These are phyloP conservation scores for Holocentrus rufus DNA, from an alignment of 2,797 vertebrate genomes.

Conservation along the genomic window DNA sequence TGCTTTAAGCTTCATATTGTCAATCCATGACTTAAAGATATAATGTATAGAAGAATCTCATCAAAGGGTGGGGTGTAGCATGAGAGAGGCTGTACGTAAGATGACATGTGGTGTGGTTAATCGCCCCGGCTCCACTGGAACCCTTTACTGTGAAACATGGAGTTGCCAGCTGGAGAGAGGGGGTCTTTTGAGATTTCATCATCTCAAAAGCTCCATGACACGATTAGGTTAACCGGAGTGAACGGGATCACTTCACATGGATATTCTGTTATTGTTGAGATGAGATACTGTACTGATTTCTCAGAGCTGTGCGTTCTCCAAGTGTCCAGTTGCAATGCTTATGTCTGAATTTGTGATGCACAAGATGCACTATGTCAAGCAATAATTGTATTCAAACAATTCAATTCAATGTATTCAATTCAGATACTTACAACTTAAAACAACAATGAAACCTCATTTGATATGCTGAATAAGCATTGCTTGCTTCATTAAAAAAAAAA, in stretches of 20 bases:
- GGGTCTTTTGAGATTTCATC: slow-evolving; percentile 68
- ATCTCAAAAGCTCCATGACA: slow-evolving; percentile 68
- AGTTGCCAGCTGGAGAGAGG: slow-evolving; percentile 68
- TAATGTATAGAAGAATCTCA: slow-evolving; percentile 41
- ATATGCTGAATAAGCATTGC: neutral
- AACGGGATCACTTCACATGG: slow-evolving; percentile 34
- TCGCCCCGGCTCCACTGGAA: slow-evolving; percentile 60
- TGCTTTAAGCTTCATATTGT: slow-evolving; percentile 17
- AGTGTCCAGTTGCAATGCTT: neutral
- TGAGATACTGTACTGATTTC: neutral
- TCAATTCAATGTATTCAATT: no score
- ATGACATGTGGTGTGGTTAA: slow-evolving; percentile 73
- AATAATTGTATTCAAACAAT: no score
- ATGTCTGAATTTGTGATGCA: neutral
- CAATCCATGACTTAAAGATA: slow-evolving; percentile 20
- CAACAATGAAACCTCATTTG: neutral
- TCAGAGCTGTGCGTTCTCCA: neutral
- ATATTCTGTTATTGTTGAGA: slow-evolving; percentile 32
- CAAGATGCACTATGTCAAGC: neutral
- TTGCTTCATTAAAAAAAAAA: slow-evolving; percentile 1
- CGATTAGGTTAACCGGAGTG: slow-evolving; percentile 56
- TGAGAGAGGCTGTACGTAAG: slow-evolving; percentile 59
- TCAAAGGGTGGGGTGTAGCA: slow-evolving; percentile 35
- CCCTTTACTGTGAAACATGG: slow-evolving; percentile 61
- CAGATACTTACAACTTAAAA: neutral